These are phyloP conservation scores for Hydrotaea diabolus DNA, from an alignment of 2,888 invertebrate genomes.

Conservation along the genomic window DNA sequence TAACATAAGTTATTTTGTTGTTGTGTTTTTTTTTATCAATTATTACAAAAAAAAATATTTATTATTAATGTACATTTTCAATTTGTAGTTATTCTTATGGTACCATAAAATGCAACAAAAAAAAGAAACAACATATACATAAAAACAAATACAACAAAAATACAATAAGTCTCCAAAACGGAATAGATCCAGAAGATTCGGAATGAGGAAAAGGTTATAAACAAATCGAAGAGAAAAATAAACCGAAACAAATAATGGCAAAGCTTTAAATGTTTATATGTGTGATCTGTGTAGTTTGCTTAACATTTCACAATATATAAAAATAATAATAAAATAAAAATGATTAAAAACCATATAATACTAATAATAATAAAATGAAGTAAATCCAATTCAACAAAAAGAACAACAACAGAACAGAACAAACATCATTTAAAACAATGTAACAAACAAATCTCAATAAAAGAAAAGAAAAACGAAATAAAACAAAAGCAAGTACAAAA, in stretches of 20 bases:
- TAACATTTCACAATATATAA: constrained; percentile 59
- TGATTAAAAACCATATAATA: constrained; percentile 7
- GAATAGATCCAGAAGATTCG: not conserved
- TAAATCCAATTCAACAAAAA: constrained; percentile 35
- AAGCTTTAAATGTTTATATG: constrained; percentile 67
- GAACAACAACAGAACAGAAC: not conserved
- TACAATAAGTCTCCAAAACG: not conserved
- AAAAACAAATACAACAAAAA: not conserved
- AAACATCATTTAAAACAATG: constrained; percentile 20
- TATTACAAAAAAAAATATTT: not conserved
- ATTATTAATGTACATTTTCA: constrained; percentile 25
- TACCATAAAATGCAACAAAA: not conserved
- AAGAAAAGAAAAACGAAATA: constrained; percentile 21
- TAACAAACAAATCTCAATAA: constrained; percentile 6
- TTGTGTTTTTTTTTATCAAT: constrained; percentile 12
- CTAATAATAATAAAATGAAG: not conserved
- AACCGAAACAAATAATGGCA: constrained; percentile 54
- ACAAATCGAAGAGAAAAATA: not conserved
- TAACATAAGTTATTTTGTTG: constrained; percentile 27
- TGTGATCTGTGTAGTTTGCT: constrained; percentile 65
- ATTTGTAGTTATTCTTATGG: constrained; percentile 20
- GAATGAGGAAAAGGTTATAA: not conserved
- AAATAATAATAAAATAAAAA: not conserved
- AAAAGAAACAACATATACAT: not conserved
- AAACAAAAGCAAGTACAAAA: constrained; percentile 47